Evolutionary conservation across 2,888 invertebrate species (phyloP), one percentile per base, ranked within the genome.

Genomic region (Scrobipalpa atriplicella): DNA sequence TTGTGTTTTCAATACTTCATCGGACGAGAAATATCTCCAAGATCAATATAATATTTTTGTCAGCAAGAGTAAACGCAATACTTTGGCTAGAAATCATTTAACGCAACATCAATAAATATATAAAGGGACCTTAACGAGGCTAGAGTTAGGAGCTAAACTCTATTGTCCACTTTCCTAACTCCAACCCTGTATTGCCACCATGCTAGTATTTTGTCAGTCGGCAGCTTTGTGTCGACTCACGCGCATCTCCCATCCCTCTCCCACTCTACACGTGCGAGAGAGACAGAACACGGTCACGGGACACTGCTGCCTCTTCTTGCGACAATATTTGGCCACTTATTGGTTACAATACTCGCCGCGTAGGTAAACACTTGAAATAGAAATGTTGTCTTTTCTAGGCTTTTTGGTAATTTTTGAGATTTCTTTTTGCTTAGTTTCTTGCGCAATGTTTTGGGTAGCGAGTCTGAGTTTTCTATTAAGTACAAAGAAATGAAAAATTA

Each of bases 171-270:
- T 13, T 13, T 13, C 9, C 68, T 9, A 7, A 82, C 11, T 87
- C 69, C 86, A 69, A 66, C 82, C 73, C 90, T 90, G 91, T 51
- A 88, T 90, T 90, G 85, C 91, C 91, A 91, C 91, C 91, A 86
- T 90, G 91, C 80, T 77, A 90, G 91, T 90, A 86, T 90, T 90
- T 86, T 89, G 86, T 88, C 86, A 86, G 90, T 86, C 91, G 91
- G 91, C 85, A 78, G 89, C 91, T 91, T 91, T 91, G 90, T 77
- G 78, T 82, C 72, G 76, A 80, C 75, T 82, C 81, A 72, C 74
- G 76, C 68, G 62, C 16, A 6, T 54, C 70, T 9, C 0, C 69
- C 69, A 9, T 86, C 89, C 63, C 83, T 13, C 64, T 86, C 81
- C 1, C 67, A 13, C 76, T 0, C 13, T 21, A 1, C 38, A 21